A percentile compares a stretch with the other conserved stretches of the same genome.
phyloP scores from a whole-genome alignment of 2,797 vertebrate genomes.

The Delichon dasypus region DNA sequence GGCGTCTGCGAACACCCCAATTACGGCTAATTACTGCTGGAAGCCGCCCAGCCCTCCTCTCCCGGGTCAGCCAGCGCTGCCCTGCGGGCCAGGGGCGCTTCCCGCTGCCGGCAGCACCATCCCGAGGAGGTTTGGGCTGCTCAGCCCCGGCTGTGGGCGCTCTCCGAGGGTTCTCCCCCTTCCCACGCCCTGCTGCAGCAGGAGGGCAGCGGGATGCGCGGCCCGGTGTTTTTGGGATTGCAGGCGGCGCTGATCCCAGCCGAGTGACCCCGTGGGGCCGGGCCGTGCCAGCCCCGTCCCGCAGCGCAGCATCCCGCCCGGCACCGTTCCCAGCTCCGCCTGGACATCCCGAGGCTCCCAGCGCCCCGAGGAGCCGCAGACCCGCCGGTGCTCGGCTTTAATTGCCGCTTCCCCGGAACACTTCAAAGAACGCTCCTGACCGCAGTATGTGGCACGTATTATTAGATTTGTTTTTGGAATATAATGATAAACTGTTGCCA shows the following conservation, averaged over 20 bases:
- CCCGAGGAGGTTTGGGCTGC: no score
- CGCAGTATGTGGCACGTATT: conserved; percentile 5
- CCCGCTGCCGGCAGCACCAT: neutral
- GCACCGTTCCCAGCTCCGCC: neutral
- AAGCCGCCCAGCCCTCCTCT: neutral
- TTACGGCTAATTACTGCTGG: neutral
- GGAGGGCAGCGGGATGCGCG: no score
- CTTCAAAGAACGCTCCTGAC: conserved; percentile 53
- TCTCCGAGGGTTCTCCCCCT: neutral
- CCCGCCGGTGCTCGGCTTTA: neutral
- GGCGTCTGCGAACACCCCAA: neutral
- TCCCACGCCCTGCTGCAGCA: neutral
- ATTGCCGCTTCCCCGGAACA: conserved; percentile 20
- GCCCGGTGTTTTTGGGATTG: no score
- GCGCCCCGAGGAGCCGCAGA: neutral
- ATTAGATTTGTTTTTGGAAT: conserved; percentile 66
- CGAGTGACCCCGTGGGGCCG: no score
- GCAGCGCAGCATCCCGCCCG: no score
- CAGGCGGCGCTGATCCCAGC: no score
- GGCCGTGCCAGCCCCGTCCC: no score
- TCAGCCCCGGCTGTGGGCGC: no score
- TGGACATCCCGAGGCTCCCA: neutral
- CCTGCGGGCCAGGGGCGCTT: neutral
- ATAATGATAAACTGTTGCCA: conserved; percentile 72
- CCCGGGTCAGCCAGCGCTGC: accelerated